Base-by-base conservation (phyloP, 1,140 invertebrate genomes). In the Andricus grossulariae region DNA sequence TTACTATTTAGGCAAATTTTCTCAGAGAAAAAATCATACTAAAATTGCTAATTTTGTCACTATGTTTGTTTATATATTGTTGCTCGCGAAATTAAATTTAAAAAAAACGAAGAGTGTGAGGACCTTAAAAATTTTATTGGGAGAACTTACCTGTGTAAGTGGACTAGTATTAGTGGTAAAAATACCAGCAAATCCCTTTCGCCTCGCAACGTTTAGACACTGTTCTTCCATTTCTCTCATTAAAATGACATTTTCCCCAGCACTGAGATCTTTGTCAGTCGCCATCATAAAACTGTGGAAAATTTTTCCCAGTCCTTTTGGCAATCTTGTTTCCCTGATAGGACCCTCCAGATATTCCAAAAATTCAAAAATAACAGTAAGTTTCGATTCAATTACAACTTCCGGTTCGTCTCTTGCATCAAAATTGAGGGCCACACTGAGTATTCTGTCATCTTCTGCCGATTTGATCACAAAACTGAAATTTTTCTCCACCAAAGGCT, bases 251-350 rank as follows among this genome's bases (percentile, higher is more conserved):
- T 97, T 97, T 82, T 97, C 95, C 72, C 93, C 93, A 0, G 95
- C 82, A 75, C 89, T 93, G 39, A 97, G 85, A 1, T 92, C 88
- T 25, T 92, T 89, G 75, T 93, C 92, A 1, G 96, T 97, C 4
- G 94, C 95, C 95, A 97, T 96, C 96, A 97, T 97, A 82, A 95
- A 96, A n/a, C 94, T 95, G 84, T 97, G 96, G 0, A 97, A 91
- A 57, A 97, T 93, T 85, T 95, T 92, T 15, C 95, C 95, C 87
- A 93, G 92, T 13, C 93, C 94, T 78, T 92, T 89, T 0, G 95
- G 95, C 18, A 96, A 85, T 80, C 92, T 91, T 16, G 90, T 90
- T 52, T 94, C 93, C 75, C 94, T 93, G 51, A 97, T 93, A 3
- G 95, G 94, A 16, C 92, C 93, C 89, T 97, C 96, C 0, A 97